A percentile compares a stretch with the other conserved stretches of the same genome.
Conservation (phyloP, 1,140 invertebrate genomes). For the Dicyema japonicum region DNA sequence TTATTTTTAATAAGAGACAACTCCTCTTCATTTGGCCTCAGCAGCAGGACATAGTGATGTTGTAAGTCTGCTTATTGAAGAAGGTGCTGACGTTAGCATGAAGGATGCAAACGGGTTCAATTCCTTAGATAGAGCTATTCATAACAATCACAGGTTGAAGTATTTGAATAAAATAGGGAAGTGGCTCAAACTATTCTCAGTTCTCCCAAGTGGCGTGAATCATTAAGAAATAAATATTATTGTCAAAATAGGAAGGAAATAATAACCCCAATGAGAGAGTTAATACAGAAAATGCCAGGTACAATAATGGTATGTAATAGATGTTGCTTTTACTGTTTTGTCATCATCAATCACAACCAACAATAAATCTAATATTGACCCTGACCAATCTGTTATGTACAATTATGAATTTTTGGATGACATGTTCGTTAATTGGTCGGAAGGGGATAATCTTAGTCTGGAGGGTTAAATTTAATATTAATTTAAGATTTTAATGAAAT, state of each 20-base stretch:
- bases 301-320: conserved; percentile 14
- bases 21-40: conserved; percentile 18
- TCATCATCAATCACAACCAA: conserved; percentile 12
- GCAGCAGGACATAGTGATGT: conserved; percentile 14
- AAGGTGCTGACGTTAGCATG: conserved; percentile 13
- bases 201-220: conserved; percentile 16
- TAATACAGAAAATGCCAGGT: conserved; percentile 24
- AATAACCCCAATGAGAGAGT: conserved; percentile 23
- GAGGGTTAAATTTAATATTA: no score
- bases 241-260: conserved; percentile 9
- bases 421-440: conserved; percentile 13
- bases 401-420: conserved; percentile 26
- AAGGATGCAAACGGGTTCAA: conserved; percentile 17
- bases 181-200: conserved; percentile 18
- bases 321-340: conserved; percentile 20
- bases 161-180: conserved; percentile 2
- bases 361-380: conserved; percentile 13
- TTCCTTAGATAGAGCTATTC: conserved; percentile 22
- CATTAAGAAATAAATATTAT: conserved; percentile 14
- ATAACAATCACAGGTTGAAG: conserved; percentile 13
- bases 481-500: no score
- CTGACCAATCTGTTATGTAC: conserved; percentile 15
- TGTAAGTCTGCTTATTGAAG: conserved; percentile 15
- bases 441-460: conserved; percentile 7
- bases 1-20: conserved; percentile 6